phyloP scores from a whole-genome alignment of 2,113 vertebrate genomes.

The Corapipo altera region DNA sequence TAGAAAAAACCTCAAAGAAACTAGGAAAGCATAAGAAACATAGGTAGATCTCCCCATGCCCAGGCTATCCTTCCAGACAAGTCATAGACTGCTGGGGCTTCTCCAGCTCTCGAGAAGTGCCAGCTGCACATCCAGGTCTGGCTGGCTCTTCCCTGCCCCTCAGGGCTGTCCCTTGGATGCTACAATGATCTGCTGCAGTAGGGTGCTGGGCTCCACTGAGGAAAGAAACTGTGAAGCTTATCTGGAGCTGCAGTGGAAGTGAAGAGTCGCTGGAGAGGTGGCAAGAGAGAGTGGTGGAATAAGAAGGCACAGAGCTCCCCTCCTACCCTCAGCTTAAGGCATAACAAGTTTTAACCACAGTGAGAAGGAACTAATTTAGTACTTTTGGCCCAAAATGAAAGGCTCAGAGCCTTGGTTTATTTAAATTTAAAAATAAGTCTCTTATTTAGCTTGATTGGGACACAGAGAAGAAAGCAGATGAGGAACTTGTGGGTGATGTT shows the following conservation, averaged over 20 bases:
- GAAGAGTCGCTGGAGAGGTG: background rate
- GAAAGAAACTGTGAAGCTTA: background rate
- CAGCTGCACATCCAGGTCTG: accelerated
- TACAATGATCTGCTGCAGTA: background rate
- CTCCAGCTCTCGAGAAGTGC: background rate
- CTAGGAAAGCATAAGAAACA: background rate
- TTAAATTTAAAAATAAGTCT: background rate
- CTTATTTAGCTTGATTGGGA: background rate
- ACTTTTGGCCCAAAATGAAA: background rate
- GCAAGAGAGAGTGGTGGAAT: background rate
- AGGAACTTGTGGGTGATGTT: background rate
- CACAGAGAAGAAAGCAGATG: background rate
- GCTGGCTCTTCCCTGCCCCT: background rate
- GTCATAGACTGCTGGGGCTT: background rate
- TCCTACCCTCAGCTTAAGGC: background rate
- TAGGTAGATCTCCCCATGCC: accelerated
- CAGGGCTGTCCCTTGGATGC: background rate
- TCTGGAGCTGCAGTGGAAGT: background rate
- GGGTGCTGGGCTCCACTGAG: accelerated
- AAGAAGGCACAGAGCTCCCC: background rate
- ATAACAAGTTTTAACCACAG: background rate
- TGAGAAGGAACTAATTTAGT: background rate
- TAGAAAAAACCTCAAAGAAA: background rate
- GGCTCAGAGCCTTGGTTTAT: background rate
- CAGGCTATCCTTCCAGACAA: background rate